phyloP scores from a whole-genome alignment of 2,113 vertebrate species.

The Choloepus hoffmanni region DNA sequence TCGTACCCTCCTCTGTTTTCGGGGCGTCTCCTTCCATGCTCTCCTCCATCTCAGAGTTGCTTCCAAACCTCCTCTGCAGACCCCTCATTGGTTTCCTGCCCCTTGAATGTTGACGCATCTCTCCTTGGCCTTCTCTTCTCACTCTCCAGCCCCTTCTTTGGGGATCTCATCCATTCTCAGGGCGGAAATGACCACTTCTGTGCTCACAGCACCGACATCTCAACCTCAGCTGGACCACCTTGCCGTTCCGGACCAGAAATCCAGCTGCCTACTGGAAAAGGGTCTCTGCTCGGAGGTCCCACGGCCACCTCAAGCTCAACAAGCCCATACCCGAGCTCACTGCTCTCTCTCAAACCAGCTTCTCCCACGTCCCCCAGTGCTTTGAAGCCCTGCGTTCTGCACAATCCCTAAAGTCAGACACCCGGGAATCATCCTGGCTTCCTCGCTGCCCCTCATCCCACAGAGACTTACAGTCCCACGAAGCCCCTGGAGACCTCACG shows the following conservation, averaged over 20 bases:
- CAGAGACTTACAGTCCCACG: neutral
- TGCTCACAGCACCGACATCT: neutral
- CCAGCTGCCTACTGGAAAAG: neutral
- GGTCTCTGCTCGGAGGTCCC: neutral
- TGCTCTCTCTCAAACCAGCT: neutral
- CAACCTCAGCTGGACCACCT: neutral
- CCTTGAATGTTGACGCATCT: neutral
- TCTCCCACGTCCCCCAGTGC: neutral
- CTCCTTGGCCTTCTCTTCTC: neutral
- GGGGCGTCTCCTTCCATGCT: neutral
- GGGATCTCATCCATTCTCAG: neutral
- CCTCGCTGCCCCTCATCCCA: neutral
- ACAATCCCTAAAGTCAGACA: neutral
- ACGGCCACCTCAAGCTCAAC: neutral
- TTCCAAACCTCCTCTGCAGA: neutral
- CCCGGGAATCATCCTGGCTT: neutral
- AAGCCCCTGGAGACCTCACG: neutral
- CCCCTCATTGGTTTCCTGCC: neutral
- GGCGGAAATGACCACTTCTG: neutral
- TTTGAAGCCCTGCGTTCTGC: neutral
- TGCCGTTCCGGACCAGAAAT: neutral
- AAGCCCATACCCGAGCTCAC: neutral
- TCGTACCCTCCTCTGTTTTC: neutral
- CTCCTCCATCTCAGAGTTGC: neutral
- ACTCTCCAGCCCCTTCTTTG: neutral